phyloP scores from a whole-genome alignment of 1,140 invertebrate genomes.

The Drosophila azteca region DNA sequence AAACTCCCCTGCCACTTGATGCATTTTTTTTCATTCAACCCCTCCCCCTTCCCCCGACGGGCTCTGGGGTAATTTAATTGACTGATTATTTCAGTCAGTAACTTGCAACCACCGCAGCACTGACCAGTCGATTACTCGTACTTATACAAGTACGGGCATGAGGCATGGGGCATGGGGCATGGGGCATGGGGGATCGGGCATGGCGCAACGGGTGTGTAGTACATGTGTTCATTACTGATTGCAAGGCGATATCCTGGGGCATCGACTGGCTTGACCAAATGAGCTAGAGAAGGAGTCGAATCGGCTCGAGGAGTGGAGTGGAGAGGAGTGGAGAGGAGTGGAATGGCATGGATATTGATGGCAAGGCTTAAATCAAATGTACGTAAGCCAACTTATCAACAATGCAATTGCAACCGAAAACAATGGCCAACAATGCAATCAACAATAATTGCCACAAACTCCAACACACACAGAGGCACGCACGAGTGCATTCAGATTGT shows the following conservation, averaged over 20 bases:
- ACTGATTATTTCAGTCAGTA: conserved; percentile 57
- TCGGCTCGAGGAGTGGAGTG: too few species aligned
- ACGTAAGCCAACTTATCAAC: conserved; percentile 44
- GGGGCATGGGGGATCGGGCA: too few species aligned
- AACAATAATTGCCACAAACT: conserved; percentile 60
- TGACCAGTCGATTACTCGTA: conserved; percentile 35
- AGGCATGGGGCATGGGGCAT: not conserved
- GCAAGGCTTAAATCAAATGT: conserved; percentile 49
- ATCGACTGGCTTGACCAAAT: conserved; percentile 13
- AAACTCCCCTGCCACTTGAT: conserved; percentile 42
- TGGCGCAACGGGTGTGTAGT: not conserved
- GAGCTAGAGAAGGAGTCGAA: conserved; percentile 17
- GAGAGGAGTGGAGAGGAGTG: too few species aligned
- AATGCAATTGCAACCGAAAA: conserved; percentile 34
- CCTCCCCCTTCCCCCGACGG: conserved; percentile 7
- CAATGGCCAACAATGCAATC: conserved; percentile 64
- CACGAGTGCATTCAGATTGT: conserved; percentile 8
- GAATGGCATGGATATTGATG: conserved; percentile 8
- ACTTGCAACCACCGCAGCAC: conserved; percentile 21
- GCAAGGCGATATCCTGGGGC: not conserved
- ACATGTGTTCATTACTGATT: conserved; percentile 33
- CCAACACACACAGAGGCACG: conserved; percentile 12
- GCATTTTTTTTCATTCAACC: conserved; percentile 33
- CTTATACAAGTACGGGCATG: too few species aligned
- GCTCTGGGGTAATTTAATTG: conserved; percentile 44